Base-by-base conservation (phyloP, 1,140 invertebrate genomes). In the Drosophila santomea region DNA sequence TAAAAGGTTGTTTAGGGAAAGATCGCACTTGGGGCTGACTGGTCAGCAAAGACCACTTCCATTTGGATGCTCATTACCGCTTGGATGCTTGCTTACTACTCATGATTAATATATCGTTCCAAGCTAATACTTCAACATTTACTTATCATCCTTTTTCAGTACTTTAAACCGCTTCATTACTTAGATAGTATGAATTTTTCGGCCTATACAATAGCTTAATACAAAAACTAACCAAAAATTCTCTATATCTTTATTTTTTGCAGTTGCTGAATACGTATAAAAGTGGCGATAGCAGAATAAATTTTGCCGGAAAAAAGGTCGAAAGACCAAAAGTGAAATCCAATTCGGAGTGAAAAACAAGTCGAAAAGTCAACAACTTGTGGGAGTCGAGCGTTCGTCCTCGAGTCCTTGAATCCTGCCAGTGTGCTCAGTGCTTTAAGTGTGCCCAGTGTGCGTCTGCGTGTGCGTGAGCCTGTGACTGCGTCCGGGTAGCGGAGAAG, bases 241-340 rank as follows among this genome's bases (percentile, higher is more conserved):
- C 23, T 28, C 4, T 39, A 36, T 75, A 23, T 44, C 28, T 54
- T 20, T 47, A 23, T 39, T 38, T 32, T 15, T 79, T 82, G 10
- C 83, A 84, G 76, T 61, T 62, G 75, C 60, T 74, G 68, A 51
- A 66, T 60, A 72, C 73, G 58, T 62, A 71, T 77, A 60, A 57
- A 51, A 77, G 76, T 89, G 75, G 82, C 74, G 69, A 56, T 74
- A 57, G 52, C 23, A 47, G 52, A 66, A 61, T 59, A 35, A 55
- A 80, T 77, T 69, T 39, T 61, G 57, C 63, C 51, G 51, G 61
- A 45, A 39, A 41, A 51, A 61, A 45, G 74, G 57, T 43, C 36
- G 32, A 58, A 75, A 45, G 25, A 23, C 47, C 32, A 43, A 76
- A 80, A 66, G 35, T 64, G 36, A 54, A 45, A 62, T 38, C 41